These are phyloP conservation scores for Corydoras maculifer DNA, from an alignment of 2,113 vertebrate genomes.

Conservation along the genomic window DNA sequence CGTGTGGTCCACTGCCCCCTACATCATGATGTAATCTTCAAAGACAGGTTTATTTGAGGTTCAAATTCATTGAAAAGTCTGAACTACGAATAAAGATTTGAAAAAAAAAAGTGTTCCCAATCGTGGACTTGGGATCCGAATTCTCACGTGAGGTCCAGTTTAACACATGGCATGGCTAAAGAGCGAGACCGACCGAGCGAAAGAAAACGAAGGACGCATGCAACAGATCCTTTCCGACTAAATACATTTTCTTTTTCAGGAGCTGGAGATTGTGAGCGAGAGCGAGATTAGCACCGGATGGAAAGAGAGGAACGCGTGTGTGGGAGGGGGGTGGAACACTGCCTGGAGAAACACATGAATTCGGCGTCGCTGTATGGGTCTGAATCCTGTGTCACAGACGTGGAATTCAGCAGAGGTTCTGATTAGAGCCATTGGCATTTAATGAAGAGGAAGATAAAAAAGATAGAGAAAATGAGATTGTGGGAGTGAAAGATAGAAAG, in stretches of 20 bases:
- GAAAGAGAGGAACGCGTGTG: conserved; percentile 25
- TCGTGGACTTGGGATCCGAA: too few relatives aligned
- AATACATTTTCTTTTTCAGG: conserved; percentile 34
- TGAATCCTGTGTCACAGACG: conserved; percentile 39
- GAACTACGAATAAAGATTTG: too few relatives aligned
- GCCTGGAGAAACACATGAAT: conserved; percentile 29
- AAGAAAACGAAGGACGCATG: conserved; percentile 5
- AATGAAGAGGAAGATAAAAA: conserved; percentile 6
- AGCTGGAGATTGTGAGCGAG: conserved; percentile 31
- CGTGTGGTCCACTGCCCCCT: too few relatives aligned
- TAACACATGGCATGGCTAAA: too few relatives aligned
- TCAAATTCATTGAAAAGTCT: too few relatives aligned
- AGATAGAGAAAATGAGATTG: not conserved
- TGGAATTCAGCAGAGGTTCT: conserved; percentile 19
- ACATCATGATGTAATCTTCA: too few relatives aligned
- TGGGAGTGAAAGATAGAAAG: conserved; percentile 11
- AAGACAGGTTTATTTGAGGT: too few relatives aligned
- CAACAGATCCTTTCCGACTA: conserved; percentile 26
- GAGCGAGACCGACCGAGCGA: not conserved
- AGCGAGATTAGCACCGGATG: conserved; percentile 36
- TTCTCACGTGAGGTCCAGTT: too few relatives aligned
- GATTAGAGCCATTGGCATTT: conserved; percentile 39
- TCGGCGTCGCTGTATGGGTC: conserved; percentile 27
- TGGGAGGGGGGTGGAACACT: conserved; percentile 24
- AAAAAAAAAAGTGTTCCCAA: too few relatives aligned